These are phyloP conservation scores for Clavelina lepadiformis DNA, from an alignment of 23 tunicate genomes.

Conservation along the genomic window DNA sequence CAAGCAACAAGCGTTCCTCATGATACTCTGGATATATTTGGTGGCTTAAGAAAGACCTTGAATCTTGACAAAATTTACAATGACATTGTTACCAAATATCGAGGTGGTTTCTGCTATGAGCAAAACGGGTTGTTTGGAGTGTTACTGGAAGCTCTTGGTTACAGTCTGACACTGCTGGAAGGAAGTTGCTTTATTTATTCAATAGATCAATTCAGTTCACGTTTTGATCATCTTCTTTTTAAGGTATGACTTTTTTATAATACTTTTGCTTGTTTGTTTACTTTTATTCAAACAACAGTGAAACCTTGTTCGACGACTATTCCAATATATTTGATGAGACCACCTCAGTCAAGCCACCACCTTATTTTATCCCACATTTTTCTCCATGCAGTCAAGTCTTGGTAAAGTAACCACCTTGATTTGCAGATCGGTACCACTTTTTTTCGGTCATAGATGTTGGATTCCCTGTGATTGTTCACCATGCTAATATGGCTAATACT, in stretches of 20 bases:
- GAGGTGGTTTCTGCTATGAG: constrained; percentile 76
- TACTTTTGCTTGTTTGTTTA: too few relatives aligned
- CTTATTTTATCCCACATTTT: too few relatives aligned
- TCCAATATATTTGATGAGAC: too few relatives aligned
- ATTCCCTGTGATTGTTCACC: too few relatives aligned
- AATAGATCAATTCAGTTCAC: constrained; percentile 10
- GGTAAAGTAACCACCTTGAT: too few relatives aligned
- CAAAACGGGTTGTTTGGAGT: constrained; percentile 37
- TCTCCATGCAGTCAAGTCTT: too few relatives aligned
- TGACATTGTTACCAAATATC: constrained; percentile 15
- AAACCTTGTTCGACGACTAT: too few relatives aligned
- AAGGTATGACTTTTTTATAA: constrained; percentile 11
- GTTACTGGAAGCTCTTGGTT: constrained; percentile 37
- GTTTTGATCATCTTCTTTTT: constrained; percentile 21
- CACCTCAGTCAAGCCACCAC: too few relatives aligned
- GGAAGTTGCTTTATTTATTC: constrained; percentile 18
- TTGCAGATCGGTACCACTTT: too few relatives aligned
- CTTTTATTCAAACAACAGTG: too few relatives aligned
- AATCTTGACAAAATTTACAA: constrained; percentile 37
- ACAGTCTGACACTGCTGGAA: constrained; percentile 33
- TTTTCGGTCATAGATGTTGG: too few relatives aligned
- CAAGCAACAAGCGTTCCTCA: constrained; percentile 30
- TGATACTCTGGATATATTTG: constrained; percentile 62
- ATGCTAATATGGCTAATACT: too few relatives aligned
- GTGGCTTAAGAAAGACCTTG: constrained; percentile 17